Conservation (phyloP, 2,797 vertebrate genomes). For the Gouania willdenowi region DNA sequence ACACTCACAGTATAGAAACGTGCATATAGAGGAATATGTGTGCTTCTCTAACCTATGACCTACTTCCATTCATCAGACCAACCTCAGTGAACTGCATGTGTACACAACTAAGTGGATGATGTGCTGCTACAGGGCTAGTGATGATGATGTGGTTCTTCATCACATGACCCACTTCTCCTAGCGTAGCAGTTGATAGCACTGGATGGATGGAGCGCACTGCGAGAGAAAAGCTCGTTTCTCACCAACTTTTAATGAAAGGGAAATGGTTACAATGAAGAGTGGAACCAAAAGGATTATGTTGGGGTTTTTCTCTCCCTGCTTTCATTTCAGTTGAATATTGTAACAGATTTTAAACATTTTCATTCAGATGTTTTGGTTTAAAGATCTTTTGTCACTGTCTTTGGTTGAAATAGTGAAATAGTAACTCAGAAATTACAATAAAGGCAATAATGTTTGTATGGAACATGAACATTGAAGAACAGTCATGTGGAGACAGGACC, state of each 20-base stretch:
- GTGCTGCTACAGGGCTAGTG: constrained; percentile 24
- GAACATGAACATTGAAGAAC: too few species aligned
- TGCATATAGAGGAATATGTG: constrained; percentile 9
- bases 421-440: too few species aligned
- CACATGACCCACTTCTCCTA: constrained; percentile 53
- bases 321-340: too few species aligned
- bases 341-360: too few species aligned
- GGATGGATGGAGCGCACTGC: constrained; percentile 9
- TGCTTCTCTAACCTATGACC: constrained; percentile 32
- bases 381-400: too few species aligned
- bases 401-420: too few species aligned
- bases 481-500: too few species aligned
- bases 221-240: background rate
- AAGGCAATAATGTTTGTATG: too few species aligned
- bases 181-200: constrained; percentile 21
- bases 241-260: constrained; percentile 23
- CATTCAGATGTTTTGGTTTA: too few species aligned
- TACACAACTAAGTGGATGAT: constrained; percentile 41
- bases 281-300: constrained; percentile 16
- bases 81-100: constrained; percentile 27
- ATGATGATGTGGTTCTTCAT: constrained; percentile 36
- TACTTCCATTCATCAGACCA: constrained; percentile 33
- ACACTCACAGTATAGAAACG: background rate
- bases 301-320: constrained; percentile 13
- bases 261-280: constrained; percentile 13